These are phyloP conservation scores for Isaurus tuberculatus DNA, from an alignment of 92 coral and sea anemone genomes.

Conservation along the genomic window DNA sequence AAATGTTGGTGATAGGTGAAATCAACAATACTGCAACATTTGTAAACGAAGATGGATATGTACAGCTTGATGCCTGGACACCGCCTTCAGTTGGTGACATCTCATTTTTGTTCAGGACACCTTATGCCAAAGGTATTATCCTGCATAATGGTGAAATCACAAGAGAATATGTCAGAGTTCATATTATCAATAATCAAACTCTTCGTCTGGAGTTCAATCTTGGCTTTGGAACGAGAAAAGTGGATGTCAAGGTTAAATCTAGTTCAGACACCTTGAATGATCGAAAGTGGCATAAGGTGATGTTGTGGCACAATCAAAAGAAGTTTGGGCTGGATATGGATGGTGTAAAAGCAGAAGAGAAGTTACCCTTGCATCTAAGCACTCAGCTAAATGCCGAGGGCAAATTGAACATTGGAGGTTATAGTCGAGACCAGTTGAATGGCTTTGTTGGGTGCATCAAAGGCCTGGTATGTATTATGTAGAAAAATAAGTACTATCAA, in stretches of 20 bases:
- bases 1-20: constrained; percentile 53
- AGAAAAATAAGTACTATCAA: neutral
- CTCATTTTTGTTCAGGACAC: constrained; percentile 76
- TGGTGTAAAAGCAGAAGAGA: constrained; percentile 1
- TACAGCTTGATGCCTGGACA: constrained; percentile 52
- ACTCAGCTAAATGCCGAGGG: constrained; percentile 69
- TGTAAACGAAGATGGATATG: constrained; percentile 79
- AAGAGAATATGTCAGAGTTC: constrained; percentile 68
- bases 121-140: constrained; percentile 75
- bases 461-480: constrained; percentile 70
- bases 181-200: constrained; percentile 65
- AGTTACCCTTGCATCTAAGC: constrained; percentile 61
- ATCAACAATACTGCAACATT: constrained; percentile 85
- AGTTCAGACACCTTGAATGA: constrained; percentile 56
- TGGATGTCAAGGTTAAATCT: constrained; percentile 45
- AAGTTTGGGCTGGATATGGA: constrained; percentile 79
- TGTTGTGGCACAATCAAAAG: constrained; percentile 72
- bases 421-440: constrained; percentile 59
- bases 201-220: constrained; percentile 66
- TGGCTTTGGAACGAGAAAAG: constrained; percentile 59
- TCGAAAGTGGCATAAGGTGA: constrained; percentile 72
- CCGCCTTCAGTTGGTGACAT: constrained; percentile 75
- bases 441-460: constrained; percentile 91
- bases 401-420: constrained; percentile 67
- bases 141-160: constrained; percentile 70